Conservation (phyloP, 2,888 invertebrate species). For the Megamerina dolium region DNA sequence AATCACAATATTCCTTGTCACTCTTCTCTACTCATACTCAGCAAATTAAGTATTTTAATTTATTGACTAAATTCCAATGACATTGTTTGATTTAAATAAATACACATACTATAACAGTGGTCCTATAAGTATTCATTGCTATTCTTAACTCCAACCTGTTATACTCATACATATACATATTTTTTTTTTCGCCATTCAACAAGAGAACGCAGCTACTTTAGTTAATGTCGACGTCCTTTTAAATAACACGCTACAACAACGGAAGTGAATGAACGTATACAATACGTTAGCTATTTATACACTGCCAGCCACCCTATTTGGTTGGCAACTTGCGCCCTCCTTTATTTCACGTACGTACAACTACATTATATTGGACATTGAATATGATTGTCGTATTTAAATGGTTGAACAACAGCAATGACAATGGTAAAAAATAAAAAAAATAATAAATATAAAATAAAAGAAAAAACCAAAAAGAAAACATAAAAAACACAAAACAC, state of each 20-base stretch:
- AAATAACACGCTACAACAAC: background rate
- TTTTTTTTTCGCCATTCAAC: background rate
- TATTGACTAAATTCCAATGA: slow-evolving; percentile 1
- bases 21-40: too few species aligned
- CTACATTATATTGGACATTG: slow-evolving; percentile 14
- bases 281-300: slow-evolving; percentile 1
- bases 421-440: background rate
- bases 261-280: background rate
- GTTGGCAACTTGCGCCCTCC: background rate
- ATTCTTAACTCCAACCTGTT: background rate
- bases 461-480: background rate
- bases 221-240: slow-evolving; percentile 4
- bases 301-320: slow-evolving; percentile 1
- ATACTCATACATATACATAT: background rate
- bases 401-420: slow-evolving; percentile 27
- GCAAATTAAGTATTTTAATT: background rate
- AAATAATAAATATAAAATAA: background rate
- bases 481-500: too few species aligned
- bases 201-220: background rate
- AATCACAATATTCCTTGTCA: too few species aligned
- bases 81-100: slow-evolving; percentile 7
- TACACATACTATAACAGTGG: background rate
- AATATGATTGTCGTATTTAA: slow-evolving; percentile 31
- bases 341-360: background rate
- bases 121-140: background rate